phyloP scores from a whole-genome alignment of 2,888 invertebrate species.

The Scaeva pyrastri region DNA sequence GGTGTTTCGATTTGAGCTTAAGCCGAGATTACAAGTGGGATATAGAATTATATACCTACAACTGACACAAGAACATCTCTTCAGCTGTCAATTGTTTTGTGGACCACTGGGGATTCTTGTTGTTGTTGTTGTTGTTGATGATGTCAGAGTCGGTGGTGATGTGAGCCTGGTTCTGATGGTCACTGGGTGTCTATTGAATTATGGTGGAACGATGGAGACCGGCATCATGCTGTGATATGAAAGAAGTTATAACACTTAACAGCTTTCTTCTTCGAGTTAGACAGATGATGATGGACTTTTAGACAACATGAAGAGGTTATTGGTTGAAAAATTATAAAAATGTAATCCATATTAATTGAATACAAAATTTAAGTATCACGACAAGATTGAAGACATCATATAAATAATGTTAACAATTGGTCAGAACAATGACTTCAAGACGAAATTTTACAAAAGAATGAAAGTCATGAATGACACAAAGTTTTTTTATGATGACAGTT shows the following conservation, averaged over 20 bases:
- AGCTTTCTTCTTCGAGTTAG: constrained; percentile 47
- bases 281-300: background rate
- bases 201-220: constrained; percentile 6
- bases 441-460: too few relatives aligned
- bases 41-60: background rate
- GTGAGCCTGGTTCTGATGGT: too few relatives aligned
- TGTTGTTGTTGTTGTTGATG: constrained; percentile 15
- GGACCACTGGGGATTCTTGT: constrained; percentile 64
- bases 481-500: too few relatives aligned
- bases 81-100: constrained; percentile 64
- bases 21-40: constrained; percentile 50
- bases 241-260: constrained; percentile 57
- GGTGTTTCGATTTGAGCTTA: constrained; percentile 52
- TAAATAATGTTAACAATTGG: too few relatives aligned
- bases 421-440: too few relatives aligned
- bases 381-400: too few relatives aligned
- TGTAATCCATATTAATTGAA: background rate
- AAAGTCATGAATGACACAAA: too few relatives aligned
- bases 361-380: too few relatives aligned
- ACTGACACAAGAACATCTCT: constrained; percentile 33
- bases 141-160: constrained; percentile 16
- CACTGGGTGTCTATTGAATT: constrained; percentile 4
- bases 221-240: constrained; percentile 66
- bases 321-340: background rate
- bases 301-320: background rate